These are phyloP conservation scores for Seriola aureovittata DNA, from an alignment of 2,113 vertebrate species.

Conservation along the genomic window DNA sequence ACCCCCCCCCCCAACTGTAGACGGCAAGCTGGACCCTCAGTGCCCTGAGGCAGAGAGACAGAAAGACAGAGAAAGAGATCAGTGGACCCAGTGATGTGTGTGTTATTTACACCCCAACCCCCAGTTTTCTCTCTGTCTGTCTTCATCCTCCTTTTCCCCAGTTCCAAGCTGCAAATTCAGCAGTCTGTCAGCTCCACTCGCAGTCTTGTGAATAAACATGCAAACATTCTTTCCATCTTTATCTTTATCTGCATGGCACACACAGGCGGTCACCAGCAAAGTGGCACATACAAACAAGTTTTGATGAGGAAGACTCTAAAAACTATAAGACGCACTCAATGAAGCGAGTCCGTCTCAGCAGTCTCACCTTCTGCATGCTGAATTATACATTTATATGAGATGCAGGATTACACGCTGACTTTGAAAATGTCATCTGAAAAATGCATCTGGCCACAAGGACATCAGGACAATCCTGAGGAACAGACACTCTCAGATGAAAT, in stretches of 20 bases:
- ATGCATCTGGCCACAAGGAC: conserved; percentile 67
- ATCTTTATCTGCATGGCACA: conserved; percentile 13
- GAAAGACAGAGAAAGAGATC: conserved; percentile 70
- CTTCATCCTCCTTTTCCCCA: conserved; percentile 63
- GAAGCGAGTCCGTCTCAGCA: conserved; percentile 40
- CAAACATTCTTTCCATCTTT: conserved; percentile 46
- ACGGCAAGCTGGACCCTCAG: conserved; percentile 63
- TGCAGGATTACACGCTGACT: conserved; percentile 69
- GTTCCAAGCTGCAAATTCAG: conserved; percentile 75
- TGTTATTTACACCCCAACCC: conserved; percentile 70
- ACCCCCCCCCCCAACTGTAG: conserved; percentile 58
- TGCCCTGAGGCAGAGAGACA: conserved; percentile 62
- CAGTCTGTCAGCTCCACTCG: conserved; percentile 73
- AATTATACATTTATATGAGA: conserved; percentile 70
- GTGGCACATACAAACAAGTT: conserved; percentile 13
- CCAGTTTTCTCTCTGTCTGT: conserved; percentile 30
- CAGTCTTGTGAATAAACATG: conserved; percentile 48
- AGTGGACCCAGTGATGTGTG: conserved; percentile 74
- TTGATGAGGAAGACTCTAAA: conserved; percentile 33
- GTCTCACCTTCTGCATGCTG: conserved; percentile 64
- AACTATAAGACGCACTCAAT: conserved; percentile 13
- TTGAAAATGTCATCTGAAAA: conserved; percentile 71
- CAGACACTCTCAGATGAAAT: conserved; percentile 31
- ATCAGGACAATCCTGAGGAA: conserved; percentile 34
- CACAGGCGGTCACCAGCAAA: conserved; percentile 37